A percentile compares a stretch with the other conserved stretches of the same genome.
These are phyloP conservation scores for Drosophila emarginata DNA, from an alignment of 2,888 invertebrate genomes.

Conservation along the genomic window DNA sequence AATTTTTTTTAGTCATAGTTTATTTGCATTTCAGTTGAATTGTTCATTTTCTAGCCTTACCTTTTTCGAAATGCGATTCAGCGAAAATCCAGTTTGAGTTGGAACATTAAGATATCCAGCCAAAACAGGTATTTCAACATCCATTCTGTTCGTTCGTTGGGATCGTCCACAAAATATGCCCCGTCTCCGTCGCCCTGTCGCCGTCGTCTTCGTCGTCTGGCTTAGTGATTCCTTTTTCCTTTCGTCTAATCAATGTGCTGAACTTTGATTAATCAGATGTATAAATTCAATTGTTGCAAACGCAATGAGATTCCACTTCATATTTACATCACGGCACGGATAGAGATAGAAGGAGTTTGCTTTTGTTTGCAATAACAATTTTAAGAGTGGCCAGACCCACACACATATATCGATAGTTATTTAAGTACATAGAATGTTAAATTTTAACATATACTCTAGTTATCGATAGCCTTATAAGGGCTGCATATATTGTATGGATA, in stretches of 20 bases:
- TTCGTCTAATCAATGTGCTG: conserved; percentile 13
- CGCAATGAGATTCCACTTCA: conserved; percentile 55
- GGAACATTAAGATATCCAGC: conserved; percentile 91
- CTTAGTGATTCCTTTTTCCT: conserved; percentile 11
- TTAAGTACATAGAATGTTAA: background rate
- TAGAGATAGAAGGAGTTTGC: conserved; percentile 22
- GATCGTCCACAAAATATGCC: conserved; percentile 19
- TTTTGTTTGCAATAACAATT: conserved; percentile 22
- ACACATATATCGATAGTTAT: background rate
- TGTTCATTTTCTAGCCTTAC: conserved; percentile 79
- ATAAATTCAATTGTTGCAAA: conserved; percentile 18
- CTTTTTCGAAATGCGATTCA: conserved; percentile 90
- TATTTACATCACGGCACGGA: conserved; percentile 59
- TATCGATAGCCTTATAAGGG: background rate
- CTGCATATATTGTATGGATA: background rate
- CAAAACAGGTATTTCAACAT: conserved; percentile 89
- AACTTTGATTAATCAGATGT: conserved; percentile 29
- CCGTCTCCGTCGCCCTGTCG: conserved; percentile 32
- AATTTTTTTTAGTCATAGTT: conserved; percentile 11
- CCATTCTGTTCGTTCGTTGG: conserved; percentile 83
- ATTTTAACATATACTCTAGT: background rate
- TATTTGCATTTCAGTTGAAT: background rate
- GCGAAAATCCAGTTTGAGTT: conserved; percentile 87
- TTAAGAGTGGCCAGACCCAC: conserved; percentile 18
- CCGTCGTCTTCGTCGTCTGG: conserved; percentile 29